Conservation (phyloP, 2,888 invertebrate species). For the Flexamia atlantica region DNA sequence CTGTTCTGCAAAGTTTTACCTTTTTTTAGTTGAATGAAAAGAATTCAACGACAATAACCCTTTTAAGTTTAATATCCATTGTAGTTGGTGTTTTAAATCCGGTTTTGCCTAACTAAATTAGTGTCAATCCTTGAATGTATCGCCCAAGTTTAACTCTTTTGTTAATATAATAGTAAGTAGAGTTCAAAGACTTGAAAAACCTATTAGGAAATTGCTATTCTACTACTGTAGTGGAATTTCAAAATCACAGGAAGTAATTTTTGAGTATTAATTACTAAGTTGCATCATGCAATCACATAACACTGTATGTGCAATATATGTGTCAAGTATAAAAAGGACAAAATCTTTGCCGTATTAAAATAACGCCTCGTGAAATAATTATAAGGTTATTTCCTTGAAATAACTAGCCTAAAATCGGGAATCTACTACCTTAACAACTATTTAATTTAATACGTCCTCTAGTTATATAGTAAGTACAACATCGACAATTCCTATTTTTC, state of each 20-base stretch:
- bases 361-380: not conserved
- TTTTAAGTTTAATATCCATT: no score
- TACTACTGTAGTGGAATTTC: not conserved
- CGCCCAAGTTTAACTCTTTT: no score
- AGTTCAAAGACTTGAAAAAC: no score
- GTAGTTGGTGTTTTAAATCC: no score
- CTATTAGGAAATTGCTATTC: no score
- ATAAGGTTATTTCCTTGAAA: not conserved
- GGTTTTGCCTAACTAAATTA: no score
- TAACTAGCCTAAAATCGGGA: not conserved
- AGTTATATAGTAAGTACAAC: constrained; percentile 18
- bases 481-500: constrained; percentile 48
- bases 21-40: no score
- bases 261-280: not conserved
- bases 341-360: constrained; percentile 7
- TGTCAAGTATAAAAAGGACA: constrained; percentile 13
- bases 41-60: no score
- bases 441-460: constrained; percentile 21
- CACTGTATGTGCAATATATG: not conserved
- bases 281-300: not conserved
- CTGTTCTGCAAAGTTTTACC: no score
- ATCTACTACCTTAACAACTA: constrained; percentile 13
- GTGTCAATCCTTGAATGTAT: no score
- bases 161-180: no score
- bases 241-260: not conserved